Evolutionary conservation across 2,888 invertebrate species (phyloP).

Genomic region (Stegana nigrithorax): DNA sequence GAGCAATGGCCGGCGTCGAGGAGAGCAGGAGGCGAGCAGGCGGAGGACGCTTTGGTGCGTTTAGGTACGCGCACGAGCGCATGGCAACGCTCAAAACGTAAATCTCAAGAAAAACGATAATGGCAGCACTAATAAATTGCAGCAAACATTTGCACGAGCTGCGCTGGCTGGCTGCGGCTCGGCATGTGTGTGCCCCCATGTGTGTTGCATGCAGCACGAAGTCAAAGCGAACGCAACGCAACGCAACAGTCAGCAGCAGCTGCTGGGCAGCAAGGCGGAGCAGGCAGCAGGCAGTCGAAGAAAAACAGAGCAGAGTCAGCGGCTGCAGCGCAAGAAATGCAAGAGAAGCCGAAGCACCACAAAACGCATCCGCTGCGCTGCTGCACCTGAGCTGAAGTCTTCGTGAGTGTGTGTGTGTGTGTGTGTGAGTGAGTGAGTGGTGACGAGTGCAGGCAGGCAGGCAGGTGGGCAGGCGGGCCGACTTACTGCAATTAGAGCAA

Average conservation of each 20-base stretch:
- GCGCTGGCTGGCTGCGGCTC: too few species aligned
- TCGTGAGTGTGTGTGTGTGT: background rate
- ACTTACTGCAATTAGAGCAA: slow-evolving; percentile 9
- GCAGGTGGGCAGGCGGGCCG: background rate
- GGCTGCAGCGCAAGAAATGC: background rate
- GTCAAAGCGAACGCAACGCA: background rate
- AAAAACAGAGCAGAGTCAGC: background rate
- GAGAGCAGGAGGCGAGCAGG: slow-evolving; percentile 25
- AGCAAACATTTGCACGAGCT: too few species aligned
- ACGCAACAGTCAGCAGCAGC: background rate
- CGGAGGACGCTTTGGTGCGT: background rate
- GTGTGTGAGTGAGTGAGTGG: too few species aligned
- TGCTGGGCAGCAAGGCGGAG: background rate
- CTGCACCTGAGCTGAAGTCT: background rate
- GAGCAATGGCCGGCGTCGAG: background rate
- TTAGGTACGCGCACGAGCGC: slow-evolving; percentile 37
- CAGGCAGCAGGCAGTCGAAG: too few species aligned
- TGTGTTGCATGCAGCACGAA: slow-evolving; percentile 9
- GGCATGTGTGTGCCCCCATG: background rate
- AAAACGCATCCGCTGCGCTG: background rate
- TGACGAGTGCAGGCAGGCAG: background rate
- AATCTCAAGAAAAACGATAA: slow-evolving; percentile 60
- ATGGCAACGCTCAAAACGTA: slow-evolving; percentile 37
- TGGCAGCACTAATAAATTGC: slow-evolving; percentile 63
- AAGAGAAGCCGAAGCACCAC: background rate